Base-by-base conservation (phyloP, 2,797 vertebrate genomes). In the Tenualosa ilisha region DNA sequence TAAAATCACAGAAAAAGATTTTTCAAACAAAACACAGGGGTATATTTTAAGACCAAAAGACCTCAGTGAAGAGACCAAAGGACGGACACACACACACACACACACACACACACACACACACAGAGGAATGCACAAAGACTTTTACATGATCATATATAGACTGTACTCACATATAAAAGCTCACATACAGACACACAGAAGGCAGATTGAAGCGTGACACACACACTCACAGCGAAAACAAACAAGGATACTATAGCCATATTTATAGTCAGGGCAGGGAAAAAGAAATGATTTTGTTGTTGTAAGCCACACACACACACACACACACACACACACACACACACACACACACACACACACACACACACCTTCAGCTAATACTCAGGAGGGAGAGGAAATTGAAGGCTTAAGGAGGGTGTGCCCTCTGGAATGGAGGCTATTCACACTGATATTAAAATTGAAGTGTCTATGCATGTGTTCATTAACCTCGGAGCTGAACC, bases 21-120 rank as follows among this genome's bases (percentile, higher is more conserved):
- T 63, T 24, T 65, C 24, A 65, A 65, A 65, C 63, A 65, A 65
- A 65, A 65, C 63, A 65, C 63, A 65, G 63, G 63, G 63, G 63
- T 65, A 65, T 65, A 65, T 65, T 65, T 65, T 65, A 65, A 65
- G 63, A 65, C n/a, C 63, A 31, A 31, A 31, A 65, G 63, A 26
- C 63, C 63, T 65, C 63, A 65, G 31, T 31, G 63, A 65, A 65
- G 63, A 31, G 1, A 3, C 24, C 63, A 13, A 31, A 65, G 46
- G 46, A 61, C 59, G n/a, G 59, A 61, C 59, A 61, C n/a, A 8
- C 20, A 61, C 59, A n/a, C 59, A n/a, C n/a, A 61, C 20, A n/a
- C 59, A 61, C 22, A 65, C 63, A 65, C 24, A 65, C 63, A 65
- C 63, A 65, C 11, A 31, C 20, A 59, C 17, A n/a, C 9, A 59